Percentiles rank a stretch among this genome's conserved stretches.
Evolutionary conservation across 2,888 invertebrate genomes (phyloP).

Genomic region (Eurois occulta): DNA sequence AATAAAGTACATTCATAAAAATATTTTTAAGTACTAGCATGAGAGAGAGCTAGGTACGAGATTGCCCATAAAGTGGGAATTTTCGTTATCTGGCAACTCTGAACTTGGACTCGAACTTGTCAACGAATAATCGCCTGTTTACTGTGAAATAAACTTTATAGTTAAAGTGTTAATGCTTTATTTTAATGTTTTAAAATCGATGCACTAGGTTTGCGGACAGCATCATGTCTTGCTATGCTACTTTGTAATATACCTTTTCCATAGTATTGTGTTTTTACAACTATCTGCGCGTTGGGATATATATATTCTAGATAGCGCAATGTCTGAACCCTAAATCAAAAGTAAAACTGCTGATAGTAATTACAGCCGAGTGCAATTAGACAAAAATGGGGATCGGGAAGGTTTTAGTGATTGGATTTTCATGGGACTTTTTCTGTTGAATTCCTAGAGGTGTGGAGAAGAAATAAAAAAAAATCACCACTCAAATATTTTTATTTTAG

Average conservation of each 20-base stretch:
- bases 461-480: no score
- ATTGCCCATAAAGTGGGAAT: constrained; percentile 11
- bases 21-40: neutral
- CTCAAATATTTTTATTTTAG: no score
- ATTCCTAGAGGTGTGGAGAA: no score
- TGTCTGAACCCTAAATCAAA: neutral
- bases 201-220: neutral
- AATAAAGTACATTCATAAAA: neutral
- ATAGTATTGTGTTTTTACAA: no score
- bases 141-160: constrained; percentile 12
- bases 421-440: no score
- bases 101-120: constrained; percentile 30
- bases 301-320: neutral
- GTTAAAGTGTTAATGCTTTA: accelerated
- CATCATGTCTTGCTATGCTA: neutral
- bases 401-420: no score
- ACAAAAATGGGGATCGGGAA: no score
- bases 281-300: neutral
- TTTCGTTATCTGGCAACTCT: constrained; percentile 43
- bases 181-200: constrained; percentile 14
- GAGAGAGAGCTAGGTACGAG: neutral
- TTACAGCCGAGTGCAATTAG: no score
- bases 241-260: neutral
- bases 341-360: no score
- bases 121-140: neutral